Base-by-base conservation (phyloP, 2,113 vertebrate species). In the Salvator merianae region DNA sequence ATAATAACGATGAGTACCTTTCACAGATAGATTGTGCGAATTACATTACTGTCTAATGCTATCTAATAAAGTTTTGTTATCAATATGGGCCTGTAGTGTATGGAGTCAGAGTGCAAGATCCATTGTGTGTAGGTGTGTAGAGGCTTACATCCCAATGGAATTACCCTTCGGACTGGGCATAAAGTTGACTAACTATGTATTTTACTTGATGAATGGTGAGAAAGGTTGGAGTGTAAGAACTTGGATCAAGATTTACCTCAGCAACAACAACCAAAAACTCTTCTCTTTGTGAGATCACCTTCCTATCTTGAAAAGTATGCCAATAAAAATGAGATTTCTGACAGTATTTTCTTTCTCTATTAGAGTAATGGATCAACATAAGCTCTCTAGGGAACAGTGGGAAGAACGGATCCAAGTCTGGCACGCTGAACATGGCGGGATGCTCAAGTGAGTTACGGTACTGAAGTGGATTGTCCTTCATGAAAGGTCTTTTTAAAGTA, bases 341-440 rank as follows among this genome's bases (percentile, higher is more conserved):
- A 59, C 16, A 59, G 14, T 59, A 20, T 59, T 59, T 59, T 59
- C 55, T 5, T 14, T 75, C 18, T 71, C 79, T 90, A 59, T 16
- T 79, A 99, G 98, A 91, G 98, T 99, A 68, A 92, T 98, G 96
- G 98, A 99, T 91, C 98, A 99, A 90, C 98, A 99, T 94, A 98
- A 99, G 85, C 95, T 99, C 77, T 97, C 96, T 89, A 95, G 96
- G 90, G 98, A 99, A 7, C 98, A 99, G 93, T 99, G 98, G 98
- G 98, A 99, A 93, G 98, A 99, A 88, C 96, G 98, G 65, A 99
- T 99, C 88, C 98, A 99, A 93, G 97, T 98, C 93, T 99, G 98
- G 98, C 98, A 99, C 0, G 97, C 98, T 30, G 98, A 99, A 81
- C 98, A 99, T 94, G 93, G 93, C 0, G 97, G 98, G 34, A 99